Conservation (phyloP, 1,140 invertebrate genomes). For the Zaprionus gabonicus region DNA sequence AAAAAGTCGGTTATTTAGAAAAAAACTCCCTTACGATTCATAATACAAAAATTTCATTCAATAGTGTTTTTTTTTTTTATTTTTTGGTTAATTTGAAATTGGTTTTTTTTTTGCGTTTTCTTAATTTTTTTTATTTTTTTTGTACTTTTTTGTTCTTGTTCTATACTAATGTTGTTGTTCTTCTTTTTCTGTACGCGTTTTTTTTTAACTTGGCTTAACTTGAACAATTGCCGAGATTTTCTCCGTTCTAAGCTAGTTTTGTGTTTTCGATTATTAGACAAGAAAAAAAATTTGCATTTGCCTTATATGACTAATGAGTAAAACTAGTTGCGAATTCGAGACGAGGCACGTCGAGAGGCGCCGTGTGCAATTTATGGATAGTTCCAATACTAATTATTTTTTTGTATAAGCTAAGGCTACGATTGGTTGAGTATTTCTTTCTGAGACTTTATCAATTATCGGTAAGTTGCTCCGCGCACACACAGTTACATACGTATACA, state of each 20-base stretch:
- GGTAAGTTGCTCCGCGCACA: background rate
- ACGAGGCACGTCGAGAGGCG: slow-evolving; percentile 41
- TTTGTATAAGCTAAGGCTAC: slow-evolving; percentile 73
- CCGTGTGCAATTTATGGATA: slow-evolving; percentile 36
- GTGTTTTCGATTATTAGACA: slow-evolving; percentile 37
- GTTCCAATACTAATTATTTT: slow-evolving; percentile 1
- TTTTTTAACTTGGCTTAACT: slow-evolving; percentile 25
- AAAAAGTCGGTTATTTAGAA: slow-evolving; percentile 56
- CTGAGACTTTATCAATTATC: slow-evolving; percentile 9
- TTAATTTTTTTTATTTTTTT: slow-evolving; percentile 5
- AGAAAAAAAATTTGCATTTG: slow-evolving; percentile 45
- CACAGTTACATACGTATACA: background rate
- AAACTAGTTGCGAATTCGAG: slow-evolving; percentile 31
- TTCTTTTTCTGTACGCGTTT: background rate
- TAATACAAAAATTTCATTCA: slow-evolving; percentile 35
- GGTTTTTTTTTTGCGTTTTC: background rate
- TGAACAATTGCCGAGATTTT: slow-evolving; percentile 37
- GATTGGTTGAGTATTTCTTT: slow-evolving; percentile 63
- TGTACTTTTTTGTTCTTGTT: background rate
- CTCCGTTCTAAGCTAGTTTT: slow-evolving; percentile 22
- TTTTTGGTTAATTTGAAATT: slow-evolving; percentile 12
- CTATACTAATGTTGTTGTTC: background rate
- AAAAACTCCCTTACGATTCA: slow-evolving; percentile 22
- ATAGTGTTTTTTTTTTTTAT: background rate
- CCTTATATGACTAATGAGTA: slow-evolving; percentile 43